Evolutionary conservation across 2,888 invertebrate genomes (phyloP), one percentile per base, ranked within the genome.

Genomic region (Lepidocyrtoides sp.): DNA sequence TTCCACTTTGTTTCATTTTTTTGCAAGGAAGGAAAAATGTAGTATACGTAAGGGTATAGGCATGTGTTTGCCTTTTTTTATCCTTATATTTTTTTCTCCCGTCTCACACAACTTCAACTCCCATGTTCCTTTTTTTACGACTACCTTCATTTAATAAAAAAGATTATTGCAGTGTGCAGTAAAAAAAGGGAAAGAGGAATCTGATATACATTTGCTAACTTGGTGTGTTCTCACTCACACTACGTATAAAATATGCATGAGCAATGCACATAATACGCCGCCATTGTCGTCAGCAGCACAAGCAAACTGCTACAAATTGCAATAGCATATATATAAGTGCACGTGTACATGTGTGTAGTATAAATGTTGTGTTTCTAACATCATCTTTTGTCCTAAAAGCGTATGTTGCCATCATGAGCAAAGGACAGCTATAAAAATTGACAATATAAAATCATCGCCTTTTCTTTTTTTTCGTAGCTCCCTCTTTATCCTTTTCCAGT

Each of bases 371-470:
- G 72, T 20, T 7, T 23, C 17, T 8, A 72, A 29, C 29, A n/a
- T n/a, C 23, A 29, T 36, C 69, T 7, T 63, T 26, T 44, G 20
- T 36, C 32, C 26, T 77, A 69, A 57, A 54, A 81, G 51, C 82
- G 69, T 82, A 89, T 75, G 82, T 77, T 89, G 20, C 66, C 41
- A 48, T 82, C 41, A 48, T 82, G 72, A 75, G 83, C 60, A 41
- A 77, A 86, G 36, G 44, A 81, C 44, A 69, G 57, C 36, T 82
- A 63, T 86, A 91, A 86, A 90, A 91, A 85, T 91, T 82, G 85
- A 91, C 91, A 91, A 82, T 86, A 86, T 91, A 86, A 91, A 91
- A 86, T 91, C 82, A 86, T 91, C 86, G 1, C n/a, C 3, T 17
- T 14, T 20, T 57, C 75, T 72, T 63, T 14, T 57, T 32, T 36